Percentiles rank a stretch among this genome's conserved stretches.
Evolutionary conservation across 2,113 vertebrate genomes (phyloP).

Genomic region (Lophura nycthemera): DNA sequence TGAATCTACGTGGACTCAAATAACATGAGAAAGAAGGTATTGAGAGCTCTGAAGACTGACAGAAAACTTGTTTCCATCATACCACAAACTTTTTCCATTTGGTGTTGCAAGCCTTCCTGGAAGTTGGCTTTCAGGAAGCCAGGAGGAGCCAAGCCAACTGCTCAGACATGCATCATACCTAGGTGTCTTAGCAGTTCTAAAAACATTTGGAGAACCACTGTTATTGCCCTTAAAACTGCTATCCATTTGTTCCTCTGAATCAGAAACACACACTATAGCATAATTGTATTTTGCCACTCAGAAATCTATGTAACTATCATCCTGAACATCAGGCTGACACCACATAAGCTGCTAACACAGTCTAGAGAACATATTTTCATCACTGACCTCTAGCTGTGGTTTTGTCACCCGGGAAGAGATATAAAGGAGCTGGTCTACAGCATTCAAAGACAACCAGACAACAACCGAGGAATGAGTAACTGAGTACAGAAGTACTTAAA

Average conservation of each 20-base stretch:
- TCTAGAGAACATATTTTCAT: background rate
- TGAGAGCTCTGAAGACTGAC: background rate
- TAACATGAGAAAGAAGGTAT: background rate
- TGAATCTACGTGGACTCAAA: background rate
- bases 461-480: background rate
- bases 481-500: background rate
- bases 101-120: background rate
- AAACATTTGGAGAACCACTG: background rate
- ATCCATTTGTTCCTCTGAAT: background rate
- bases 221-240: background rate
- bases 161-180: background rate
- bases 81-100: background rate
- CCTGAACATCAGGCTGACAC: background rate
- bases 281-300: background rate
- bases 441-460: background rate
- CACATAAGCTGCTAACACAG: background rate
- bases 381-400: background rate
- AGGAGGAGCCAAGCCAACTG: background rate
- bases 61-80: background rate
- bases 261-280: background rate
- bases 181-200: background rate
- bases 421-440: accelerated
- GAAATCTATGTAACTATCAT: background rate
- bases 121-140: background rate
- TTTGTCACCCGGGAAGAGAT: background rate